phyloP scores from a whole-genome alignment of 2,797 vertebrate species.

The Ctenosaura bakeri region DNA sequence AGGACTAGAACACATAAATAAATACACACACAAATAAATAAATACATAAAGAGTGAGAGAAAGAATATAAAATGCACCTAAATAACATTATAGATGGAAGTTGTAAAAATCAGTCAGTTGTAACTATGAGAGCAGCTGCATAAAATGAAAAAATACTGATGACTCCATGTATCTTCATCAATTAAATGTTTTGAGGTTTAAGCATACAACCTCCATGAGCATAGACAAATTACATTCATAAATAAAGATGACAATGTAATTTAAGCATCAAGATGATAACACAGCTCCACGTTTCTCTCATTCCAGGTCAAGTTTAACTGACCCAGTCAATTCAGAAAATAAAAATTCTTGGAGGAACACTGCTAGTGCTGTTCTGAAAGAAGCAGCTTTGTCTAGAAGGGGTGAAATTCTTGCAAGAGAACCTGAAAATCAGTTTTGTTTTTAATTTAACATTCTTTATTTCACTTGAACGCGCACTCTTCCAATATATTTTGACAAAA shows the following conservation, averaged over 20 bases:
- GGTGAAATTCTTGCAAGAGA: neutral
- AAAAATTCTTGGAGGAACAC: neutral
- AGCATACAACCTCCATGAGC: neutral
- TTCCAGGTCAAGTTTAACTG: conserved; percentile 28
- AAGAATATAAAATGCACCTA: too few species aligned
- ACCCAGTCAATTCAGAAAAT: neutral
- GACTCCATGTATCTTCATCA: conserved; percentile 32
- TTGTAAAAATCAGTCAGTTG: neutral
- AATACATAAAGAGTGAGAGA: neutral
- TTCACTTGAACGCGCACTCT: neutral
- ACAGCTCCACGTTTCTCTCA: neutral
- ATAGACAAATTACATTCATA: conserved; percentile 40
- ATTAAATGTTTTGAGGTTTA: conserved; percentile 31
- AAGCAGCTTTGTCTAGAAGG: neutral
- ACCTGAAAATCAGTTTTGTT: neutral
- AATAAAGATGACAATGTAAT: conserved; percentile 44
- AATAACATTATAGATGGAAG: neutral
- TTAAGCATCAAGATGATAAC: conserved; percentile 29
- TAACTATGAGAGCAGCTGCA: neutral
- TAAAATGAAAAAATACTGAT: neutral
- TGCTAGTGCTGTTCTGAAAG: neutral
- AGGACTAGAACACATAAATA: neutral
- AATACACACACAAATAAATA: neutral
- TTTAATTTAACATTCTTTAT: neutral
- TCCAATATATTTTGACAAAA: neutral